Conservation (phyloP, 1,140 invertebrate genomes). For the Drosophila saltans region DNA sequence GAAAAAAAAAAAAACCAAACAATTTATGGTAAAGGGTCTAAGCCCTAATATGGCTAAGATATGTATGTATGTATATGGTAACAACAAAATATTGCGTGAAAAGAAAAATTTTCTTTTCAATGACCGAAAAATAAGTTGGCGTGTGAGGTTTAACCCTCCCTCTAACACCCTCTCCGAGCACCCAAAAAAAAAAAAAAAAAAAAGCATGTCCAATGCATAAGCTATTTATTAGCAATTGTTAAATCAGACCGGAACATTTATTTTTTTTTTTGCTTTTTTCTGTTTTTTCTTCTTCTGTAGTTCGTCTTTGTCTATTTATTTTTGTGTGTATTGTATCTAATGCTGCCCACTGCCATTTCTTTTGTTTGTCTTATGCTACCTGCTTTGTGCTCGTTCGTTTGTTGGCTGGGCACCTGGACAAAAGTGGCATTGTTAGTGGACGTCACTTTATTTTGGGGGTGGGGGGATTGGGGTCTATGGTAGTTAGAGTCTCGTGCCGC, state of each 20-base stretch:
- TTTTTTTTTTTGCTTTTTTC: slow-evolving; percentile 27
- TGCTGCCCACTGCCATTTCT: slow-evolving; percentile 49
- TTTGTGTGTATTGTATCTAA: neutral
- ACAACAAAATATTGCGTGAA: slow-evolving; percentile 37
- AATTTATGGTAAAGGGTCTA: neutral
- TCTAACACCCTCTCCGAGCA: too few relatives aligned
- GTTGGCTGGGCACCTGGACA: slow-evolving; percentile 30
- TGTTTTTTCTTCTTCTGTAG: slow-evolving; percentile 39
- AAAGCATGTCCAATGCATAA: slow-evolving; percentile 67
- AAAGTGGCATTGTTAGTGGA: slow-evolving; percentile 69
- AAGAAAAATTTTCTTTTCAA: slow-evolving; percentile 52
- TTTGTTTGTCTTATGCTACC: slow-evolving; percentile 44
- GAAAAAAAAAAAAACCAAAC: slow-evolving; percentile 4
- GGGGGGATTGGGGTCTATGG: slow-evolving; percentile 23
- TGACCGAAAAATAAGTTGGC: slow-evolving; percentile 59
- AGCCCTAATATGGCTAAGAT: slow-evolving; percentile 17
- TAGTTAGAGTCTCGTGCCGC: slow-evolving; percentile 60
- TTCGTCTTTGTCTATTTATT: slow-evolving; percentile 31
- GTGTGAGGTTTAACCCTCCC: slow-evolving; percentile 26
- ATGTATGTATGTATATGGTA: too few relatives aligned
- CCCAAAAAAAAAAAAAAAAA: neutral
- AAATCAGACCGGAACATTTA: slow-evolving; percentile 78
- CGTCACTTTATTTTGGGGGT: slow-evolving; percentile 5
- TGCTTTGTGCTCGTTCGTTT: slow-evolving; percentile 13
- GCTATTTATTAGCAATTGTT: slow-evolving; percentile 79